Base-by-base conservation (phyloP, 1,140 invertebrate genomes). In the Camponotus floridanus region DNA sequence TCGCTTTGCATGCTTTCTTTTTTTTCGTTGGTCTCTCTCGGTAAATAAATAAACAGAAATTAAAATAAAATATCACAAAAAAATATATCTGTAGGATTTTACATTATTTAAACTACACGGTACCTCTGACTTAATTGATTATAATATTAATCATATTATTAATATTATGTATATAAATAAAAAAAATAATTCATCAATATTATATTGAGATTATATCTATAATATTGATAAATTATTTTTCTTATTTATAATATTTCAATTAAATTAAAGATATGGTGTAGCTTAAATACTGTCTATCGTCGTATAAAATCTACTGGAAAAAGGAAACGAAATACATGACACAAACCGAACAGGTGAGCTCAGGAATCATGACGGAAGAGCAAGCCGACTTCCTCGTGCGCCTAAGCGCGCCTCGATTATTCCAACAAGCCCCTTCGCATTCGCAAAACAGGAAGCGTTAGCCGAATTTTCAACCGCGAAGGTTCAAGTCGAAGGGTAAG, bases 371-470 rank as follows among this genome's bases (percentile, higher is more conserved):
- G n/a, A 55, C 57, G 39, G 26, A 71, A 48, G 65, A 42, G 39
- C 18, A 42, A 21, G 33, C n/a, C 48, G 26, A 64, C 59, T 51
- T 76, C 18, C 59, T 21, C n/a, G 18, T 9, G 15, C 26, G 5
- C 55, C 45, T 57, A 57, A 33, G 6, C 4, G 6, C 3, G 15
- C 84, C 45, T 18, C 39, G 6, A 85, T 83, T 74, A 73, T 61
- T 21, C 68, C 67, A 18, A 15, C 59, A 45, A 61, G 31, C 48
- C 68, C 33, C 9, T 21, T 18, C 13, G 26, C 36, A 71, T 8
- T 57, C 51, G 55, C 70, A 57, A 67, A 88, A 76, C 87, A 70
- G 33, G 65, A 88, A 81, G 36, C 9, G 78, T 79, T 31, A 55
- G 39, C 59, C 45, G 21, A 85, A 88, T 70, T 85, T 88, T 61